These are phyloP conservation scores for Taurulus bubalis DNA, from an alignment of 2,113 vertebrate genomes.

Conservation along the genomic window DNA sequence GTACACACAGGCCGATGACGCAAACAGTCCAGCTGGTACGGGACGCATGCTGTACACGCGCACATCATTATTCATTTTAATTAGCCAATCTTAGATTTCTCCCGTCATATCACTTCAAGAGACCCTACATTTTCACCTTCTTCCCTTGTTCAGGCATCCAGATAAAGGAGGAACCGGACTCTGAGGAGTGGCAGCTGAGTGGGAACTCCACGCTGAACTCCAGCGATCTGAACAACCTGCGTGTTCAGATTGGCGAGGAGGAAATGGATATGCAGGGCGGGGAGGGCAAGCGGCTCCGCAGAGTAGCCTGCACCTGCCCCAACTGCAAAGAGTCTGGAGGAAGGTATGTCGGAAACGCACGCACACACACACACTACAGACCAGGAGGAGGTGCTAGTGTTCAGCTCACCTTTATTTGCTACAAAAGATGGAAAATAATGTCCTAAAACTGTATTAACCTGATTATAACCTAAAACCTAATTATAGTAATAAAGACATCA, in stretches of 20 bases:
- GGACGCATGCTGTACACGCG: not conserved
- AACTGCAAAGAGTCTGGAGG: conserved; percentile 99
- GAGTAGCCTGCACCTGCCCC: conserved; percentile 98
- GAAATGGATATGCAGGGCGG: conserved; percentile 91
- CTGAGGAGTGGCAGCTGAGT: conserved; percentile 96
- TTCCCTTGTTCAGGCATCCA: conserved; percentile 89
- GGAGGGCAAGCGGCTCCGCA: conserved; percentile 95
- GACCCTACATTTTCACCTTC: not conserved
- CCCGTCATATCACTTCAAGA: not conserved
- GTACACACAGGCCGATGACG: conserved; percentile 81
- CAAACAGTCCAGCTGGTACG: conserved; percentile 90
- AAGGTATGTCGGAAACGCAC: conserved; percentile 80
- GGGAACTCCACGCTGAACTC: conserved; percentile 96
- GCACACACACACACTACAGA: not conserved
- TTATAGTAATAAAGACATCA: not conserved
- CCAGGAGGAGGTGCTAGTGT: no score
- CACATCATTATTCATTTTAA: not conserved
- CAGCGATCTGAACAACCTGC: conserved; percentile 95
- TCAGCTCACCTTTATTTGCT: not conserved
- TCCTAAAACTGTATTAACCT: not conserved
- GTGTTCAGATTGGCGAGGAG: conserved; percentile 93
- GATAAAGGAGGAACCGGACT: conserved; percentile 98
- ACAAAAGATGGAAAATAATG: not conserved
- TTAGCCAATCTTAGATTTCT: not conserved
- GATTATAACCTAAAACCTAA: no score